Evolutionary conservation across 2,888 invertebrate genomes (phyloP), one percentile per base, ranked within the genome.

Genomic region (Ferdinandea cuprea): DNA sequence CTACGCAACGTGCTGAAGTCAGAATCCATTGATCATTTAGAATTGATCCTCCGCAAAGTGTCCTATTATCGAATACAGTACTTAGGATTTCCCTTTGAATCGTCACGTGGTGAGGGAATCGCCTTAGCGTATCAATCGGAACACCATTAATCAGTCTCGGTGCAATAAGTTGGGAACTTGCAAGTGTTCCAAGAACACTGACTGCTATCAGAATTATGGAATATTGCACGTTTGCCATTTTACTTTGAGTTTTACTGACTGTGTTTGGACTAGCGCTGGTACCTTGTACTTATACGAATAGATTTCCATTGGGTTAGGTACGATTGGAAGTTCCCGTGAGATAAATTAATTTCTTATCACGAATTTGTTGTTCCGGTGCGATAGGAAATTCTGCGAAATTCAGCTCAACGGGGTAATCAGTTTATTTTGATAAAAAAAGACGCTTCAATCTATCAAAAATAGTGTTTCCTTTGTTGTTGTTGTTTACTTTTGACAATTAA

Each of bases 31-130:
- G 52, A 0, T 68, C 37, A 9, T 13, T 40, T 0, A 85, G 11
- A 4, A 85, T 85, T 8, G 85, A 85, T 15, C 85, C 85, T 4
- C 37, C 42, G 25, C 78, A 80, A 0, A n/a, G 4, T 25, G 25
- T 25, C 5, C 25, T 3, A 3, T 25, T 5, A 25, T 3, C 25
- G 25, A 25, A 25, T 5, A 7, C 0, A 1, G 1, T 25, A 11
- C 11, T n/a, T 1, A 21, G 8, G 13, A 8, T 13, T 15, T 11
- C 8, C 4, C 40, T 32, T 21, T 59, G 35, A 6, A 81, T 81
- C 2, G 15, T 58, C 1, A 85, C 85, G 21, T 81, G 56, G 50
- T 85, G 81, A 3, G 85, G 81, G 17, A 81, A 85, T 19, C 72
- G 56, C 13, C 46, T 42, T 7, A 85, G 32, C 0, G 85, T 85